These are phyloP conservation scores for Platalea minor DNA, from an alignment of 2,797 vertebrate genomes.

Conservation along the genomic window DNA sequence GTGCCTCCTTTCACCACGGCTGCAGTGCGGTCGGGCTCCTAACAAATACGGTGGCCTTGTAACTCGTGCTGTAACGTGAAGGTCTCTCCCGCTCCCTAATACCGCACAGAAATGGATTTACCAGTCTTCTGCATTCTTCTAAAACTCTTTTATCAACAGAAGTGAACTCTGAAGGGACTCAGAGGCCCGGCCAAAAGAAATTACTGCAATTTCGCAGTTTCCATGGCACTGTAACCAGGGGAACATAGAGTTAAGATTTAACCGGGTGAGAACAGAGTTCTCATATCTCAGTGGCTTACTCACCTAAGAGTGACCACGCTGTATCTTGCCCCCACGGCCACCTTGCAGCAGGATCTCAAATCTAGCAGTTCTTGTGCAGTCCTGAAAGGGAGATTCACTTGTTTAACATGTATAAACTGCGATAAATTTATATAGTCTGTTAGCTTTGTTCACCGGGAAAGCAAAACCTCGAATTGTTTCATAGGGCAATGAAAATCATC, in stretches of 20 bases:
- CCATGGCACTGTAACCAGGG: neutral
- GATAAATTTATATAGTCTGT: too few species aligned
- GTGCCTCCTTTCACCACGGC: neutral
- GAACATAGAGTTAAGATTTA: neutral
- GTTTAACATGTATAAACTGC: neutral
- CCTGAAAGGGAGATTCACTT: neutral
- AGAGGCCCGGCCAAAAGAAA: neutral
- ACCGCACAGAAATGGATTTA: neutral
- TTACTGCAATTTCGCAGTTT: neutral
- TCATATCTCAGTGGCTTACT: neutral
- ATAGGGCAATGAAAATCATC: neutral
- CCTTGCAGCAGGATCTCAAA: neutral
- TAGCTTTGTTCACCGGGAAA: neutral
- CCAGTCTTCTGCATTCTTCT: neutral
- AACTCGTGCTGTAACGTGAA: neutral
- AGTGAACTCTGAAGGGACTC: neutral
- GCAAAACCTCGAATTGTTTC: neutral
- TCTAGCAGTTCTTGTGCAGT: neutral
- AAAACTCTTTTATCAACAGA: neutral
- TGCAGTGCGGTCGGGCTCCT: fast-evolving
- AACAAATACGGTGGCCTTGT: neutral
- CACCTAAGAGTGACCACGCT: neutral
- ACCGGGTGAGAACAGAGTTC: neutral
- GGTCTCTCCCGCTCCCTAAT: neutral
- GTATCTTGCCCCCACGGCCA: neutral